Percentiles rank a stretch among this genome's conserved stretches.
These are phyloP conservation scores for Dipus sagitta DNA, from an alignment of 2,797 vertebrate genomes.

Conservation along the genomic window DNA sequence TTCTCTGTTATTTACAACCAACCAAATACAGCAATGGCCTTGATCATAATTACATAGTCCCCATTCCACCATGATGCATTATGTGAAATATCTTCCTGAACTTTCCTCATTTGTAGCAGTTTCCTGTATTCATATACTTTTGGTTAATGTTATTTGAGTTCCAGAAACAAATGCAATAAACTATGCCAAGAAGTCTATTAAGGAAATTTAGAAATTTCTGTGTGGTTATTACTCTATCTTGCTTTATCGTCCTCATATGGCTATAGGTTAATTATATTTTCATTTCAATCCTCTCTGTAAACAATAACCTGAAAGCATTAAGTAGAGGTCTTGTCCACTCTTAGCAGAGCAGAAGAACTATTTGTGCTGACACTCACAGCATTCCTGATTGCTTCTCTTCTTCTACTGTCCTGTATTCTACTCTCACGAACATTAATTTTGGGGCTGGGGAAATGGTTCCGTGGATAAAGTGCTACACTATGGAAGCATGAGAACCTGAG, in stretches of 20 bases:
- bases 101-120: neutral
- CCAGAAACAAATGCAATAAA: constrained; percentile 46
- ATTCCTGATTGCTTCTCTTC: constrained; percentile 30
- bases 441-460: too few relatives aligned
- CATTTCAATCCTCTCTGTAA: constrained; percentile 69
- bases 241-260: constrained; percentile 51
- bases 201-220: constrained; percentile 52
- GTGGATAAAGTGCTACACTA: too few relatives aligned
- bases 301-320: constrained; percentile 71
- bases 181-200: constrained; percentile 47
- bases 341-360: neutral
- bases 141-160: constrained; percentile 53
- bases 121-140: constrained; percentile 4
- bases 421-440: neutral
- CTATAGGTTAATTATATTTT: constrained; percentile 60
- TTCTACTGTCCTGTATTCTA: neutral
- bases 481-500: too few relatives aligned
- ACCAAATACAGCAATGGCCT: neutral
- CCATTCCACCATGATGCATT: neutral
- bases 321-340: constrained; percentile 60
- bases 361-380: neutral
- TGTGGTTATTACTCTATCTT: constrained; percentile 46
- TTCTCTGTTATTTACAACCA: constrained; percentile 50
- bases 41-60: neutral
- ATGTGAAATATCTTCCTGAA: neutral